Percentiles rank a stretch among this genome's conserved stretches.
phyloP scores from a whole-genome alignment of 2,888 invertebrate species.

The Trichopria drosophilae region DNA sequence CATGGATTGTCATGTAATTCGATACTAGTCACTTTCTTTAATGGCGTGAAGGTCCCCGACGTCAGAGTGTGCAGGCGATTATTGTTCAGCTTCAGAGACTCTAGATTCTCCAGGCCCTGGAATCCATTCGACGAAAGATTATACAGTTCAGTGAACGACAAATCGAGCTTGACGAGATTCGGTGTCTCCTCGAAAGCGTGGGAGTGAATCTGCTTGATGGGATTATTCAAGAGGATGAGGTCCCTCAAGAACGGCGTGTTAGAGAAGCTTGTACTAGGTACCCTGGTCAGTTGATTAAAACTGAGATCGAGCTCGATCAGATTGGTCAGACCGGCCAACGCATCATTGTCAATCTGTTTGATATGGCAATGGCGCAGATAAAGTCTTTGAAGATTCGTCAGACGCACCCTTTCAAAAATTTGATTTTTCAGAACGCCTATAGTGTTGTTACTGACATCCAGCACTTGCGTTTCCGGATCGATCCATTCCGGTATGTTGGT shows the following conservation, averaged over 20 bases:
- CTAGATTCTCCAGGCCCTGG: constrained; percentile 74
- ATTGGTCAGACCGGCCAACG: constrained; percentile 85
- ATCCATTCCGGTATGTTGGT: constrained; percentile 84
- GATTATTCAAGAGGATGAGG: constrained; percentile 78
- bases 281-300: constrained; percentile 76
- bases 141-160: constrained; percentile 80
- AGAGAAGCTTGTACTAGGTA: constrained; percentile 79
- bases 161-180: constrained; percentile 79
- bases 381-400: constrained; percentile 84
- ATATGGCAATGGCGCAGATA: constrained; percentile 82
- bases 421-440: constrained; percentile 80
- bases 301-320: constrained; percentile 88
- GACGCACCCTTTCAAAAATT: constrained; percentile 78
- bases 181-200: constrained; percentile 75
- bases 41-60: constrained; percentile 72
- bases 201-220: constrained; percentile 76
- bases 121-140: constrained; percentile 78
- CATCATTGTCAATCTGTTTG: constrained; percentile 81
- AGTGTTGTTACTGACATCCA: constrained; percentile 87
- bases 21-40: constrained; percentile 76
- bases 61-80: constrained; percentile 77
- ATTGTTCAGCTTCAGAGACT: constrained; percentile 78
- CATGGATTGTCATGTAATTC: constrained; percentile 87
- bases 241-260: constrained; percentile 82
- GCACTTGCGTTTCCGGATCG: constrained; percentile 86